Percentiles rank a stretch among this genome's conserved stretches.
Evolutionary conservation across 2,797 vertebrate genomes (phyloP).

Genomic region (Cryptoblepharus egeriae): DNA sequence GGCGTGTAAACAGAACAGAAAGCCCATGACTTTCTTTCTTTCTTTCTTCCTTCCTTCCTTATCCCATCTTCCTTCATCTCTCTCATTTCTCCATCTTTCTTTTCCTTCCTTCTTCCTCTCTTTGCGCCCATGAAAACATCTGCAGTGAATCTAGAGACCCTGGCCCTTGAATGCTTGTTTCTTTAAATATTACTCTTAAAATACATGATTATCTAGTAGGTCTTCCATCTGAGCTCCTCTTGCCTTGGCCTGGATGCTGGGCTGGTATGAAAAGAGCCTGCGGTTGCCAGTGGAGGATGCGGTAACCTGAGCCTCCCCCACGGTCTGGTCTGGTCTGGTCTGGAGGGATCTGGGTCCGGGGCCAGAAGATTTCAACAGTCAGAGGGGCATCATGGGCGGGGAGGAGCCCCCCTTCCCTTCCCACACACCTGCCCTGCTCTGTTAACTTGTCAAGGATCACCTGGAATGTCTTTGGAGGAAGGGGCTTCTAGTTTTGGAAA

Average conservation of each 20-base stretch:
- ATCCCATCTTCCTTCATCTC: no score
- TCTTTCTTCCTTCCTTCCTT: no score
- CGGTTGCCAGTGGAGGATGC: background rate
- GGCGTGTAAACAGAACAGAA: background rate
- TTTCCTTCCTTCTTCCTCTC: background rate
- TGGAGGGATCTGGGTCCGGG: background rate
- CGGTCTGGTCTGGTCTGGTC: background rate
- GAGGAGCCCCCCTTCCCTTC: background rate
- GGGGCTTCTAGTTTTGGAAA: no score
- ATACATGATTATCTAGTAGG: no score
- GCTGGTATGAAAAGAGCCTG: background rate
- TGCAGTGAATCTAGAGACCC: background rate
- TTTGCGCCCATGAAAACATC: background rate
- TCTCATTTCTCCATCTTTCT: no score
- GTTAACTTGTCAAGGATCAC: conserved; percentile 35
- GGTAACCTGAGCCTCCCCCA: background rate
- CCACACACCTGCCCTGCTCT: background rate
- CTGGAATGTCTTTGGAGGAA: no score
- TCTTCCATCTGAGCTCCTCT: no score
- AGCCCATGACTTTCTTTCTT: background rate
- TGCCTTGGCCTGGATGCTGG: no score
- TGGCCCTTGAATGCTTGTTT: background rate
- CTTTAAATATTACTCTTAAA: background rate
- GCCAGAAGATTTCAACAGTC: background rate
- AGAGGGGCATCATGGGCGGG: background rate